These are phyloP conservation scores for Lepidurus couesii DNA, from an alignment of 1,140 invertebrate species.

Conservation along the genomic window DNA sequence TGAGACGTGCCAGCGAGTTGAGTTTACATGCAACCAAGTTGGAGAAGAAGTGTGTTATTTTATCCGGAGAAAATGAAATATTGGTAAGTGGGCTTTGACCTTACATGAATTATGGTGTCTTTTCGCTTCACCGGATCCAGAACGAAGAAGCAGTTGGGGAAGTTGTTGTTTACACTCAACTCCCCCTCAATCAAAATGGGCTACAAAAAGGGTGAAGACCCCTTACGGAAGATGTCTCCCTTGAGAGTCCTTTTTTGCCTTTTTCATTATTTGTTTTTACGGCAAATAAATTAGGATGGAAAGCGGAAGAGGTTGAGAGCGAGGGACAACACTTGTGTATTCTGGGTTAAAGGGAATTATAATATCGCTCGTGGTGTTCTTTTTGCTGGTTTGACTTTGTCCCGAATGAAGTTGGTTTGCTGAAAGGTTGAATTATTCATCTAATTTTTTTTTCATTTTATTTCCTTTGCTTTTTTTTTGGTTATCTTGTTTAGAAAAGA, in stretches of 20 bases:
- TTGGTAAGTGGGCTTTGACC: conserved; percentile 25
- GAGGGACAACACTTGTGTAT: too few relatives aligned
- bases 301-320: too few relatives aligned
- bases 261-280: not conserved
- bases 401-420: not conserved
- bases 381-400: not conserved
- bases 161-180: not conserved
- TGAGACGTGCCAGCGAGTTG: conserved; percentile 30
- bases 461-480: not conserved
- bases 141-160: not conserved
- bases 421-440: conserved; percentile 4
- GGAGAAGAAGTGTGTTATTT: conserved; percentile 25
- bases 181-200: not conserved
- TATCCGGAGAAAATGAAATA: conserved; percentile 32
- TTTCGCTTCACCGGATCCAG: not conserved
- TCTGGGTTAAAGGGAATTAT: too few relatives aligned
- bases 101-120: not conserved
- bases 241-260: not conserved
- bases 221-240: not conserved
- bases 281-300: too few relatives aligned
- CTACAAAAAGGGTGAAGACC: not conserved
- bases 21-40: conserved; percentile 30
- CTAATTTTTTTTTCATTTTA: not conserved
- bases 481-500: conserved; percentile 39
- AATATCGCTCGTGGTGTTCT: not conserved